Base-by-base conservation (phyloP, 37 sponge, comb jelly and placozoan genomes). In the Petrosia ficiformis region DNA sequence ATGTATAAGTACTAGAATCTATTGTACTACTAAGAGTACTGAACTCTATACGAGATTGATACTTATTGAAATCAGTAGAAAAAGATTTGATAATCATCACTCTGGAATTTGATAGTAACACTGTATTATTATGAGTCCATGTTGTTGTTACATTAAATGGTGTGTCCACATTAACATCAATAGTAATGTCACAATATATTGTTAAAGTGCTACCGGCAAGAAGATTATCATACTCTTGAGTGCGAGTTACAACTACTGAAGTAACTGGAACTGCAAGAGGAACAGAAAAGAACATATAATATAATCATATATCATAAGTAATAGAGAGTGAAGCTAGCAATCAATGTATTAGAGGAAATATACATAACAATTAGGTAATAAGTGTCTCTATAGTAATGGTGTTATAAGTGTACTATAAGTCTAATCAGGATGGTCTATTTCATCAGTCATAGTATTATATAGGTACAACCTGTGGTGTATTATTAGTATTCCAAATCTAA, bases 1-100 rank as follows among this genome's bases (percentile, higher is more conserved):
- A 61, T n/a, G 22, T n/a, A 61, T 61, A 61, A n/a, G 28, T 61
- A n/a, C 63, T 29, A n/a, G 28, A 26, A 61, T 61, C 63, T 29
- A n/a, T 22, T 5, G 5, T 61, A 61, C 63, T 61, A 22, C 63
- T 61, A 24, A 61, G 26, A n/a, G 63, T 61, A 61, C 25, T 61
- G 28, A 61, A 61, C 14, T 26, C 26, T n/a, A 61, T 5, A 11
- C 5, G 14, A 6, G 28, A 26, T n/a, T 22, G 14, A 61, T 61
- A 61, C 28, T n/a, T 5, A 61, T 61, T 61, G 63, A n/a, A 26
- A 11, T 5, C 22, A 6, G 28, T n/a, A 10, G 16, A 19, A 48
- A 16, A 19, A 19, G 16, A 10, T 16, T 19, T 48, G 54, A 16
- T 48, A n/a, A 8, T 61, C 28, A 26, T 61, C 22, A 61, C n/a